A percentile compares a stretch with the other conserved stretches of the same genome.
Conservation (phyloP, 2,888 invertebrate genomes). For the Epinotia bilunana region DNA sequence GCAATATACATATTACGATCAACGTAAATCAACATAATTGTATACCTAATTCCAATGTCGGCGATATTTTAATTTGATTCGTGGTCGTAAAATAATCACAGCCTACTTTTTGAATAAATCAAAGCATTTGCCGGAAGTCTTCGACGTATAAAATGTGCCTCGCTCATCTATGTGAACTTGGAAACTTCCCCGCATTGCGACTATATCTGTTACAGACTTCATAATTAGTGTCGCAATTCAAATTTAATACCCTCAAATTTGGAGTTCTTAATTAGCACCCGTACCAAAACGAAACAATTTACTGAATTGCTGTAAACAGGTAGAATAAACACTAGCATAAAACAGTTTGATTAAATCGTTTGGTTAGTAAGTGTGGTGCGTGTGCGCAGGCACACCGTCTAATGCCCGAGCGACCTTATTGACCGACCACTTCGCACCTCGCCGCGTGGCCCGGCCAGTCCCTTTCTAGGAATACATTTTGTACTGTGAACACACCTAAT, state of each 20-base stretch:
- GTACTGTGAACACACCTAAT: slow-evolving; percentile 61
- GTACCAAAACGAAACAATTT: slow-evolving; percentile 54
- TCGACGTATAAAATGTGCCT: background rate
- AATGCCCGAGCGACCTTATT: slow-evolving; percentile 62
- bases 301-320: slow-evolving; percentile 55
- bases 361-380: slow-evolving; percentile 65
- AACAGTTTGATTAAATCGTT: slow-evolving; percentile 67
- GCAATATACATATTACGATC: slow-evolving; percentile 40
- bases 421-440: slow-evolving; percentile 78
- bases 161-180: slow-evolving; percentile 39
- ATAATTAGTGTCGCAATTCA: slow-evolving; percentile 31
- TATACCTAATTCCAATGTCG: slow-evolving; percentile 42
- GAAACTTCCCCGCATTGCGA: slow-evolving; percentile 18
- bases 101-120: slow-evolving; percentile 15
- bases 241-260: slow-evolving; percentile 37
- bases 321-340: slow-evolving; percentile 57
- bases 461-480: slow-evolving; percentile 73
- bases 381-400: slow-evolving; percentile 58
- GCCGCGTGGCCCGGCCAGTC: slow-evolving; percentile 63
- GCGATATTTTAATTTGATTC: slow-evolving; percentile 34
- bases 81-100: slow-evolving; percentile 39
- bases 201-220: background rate
- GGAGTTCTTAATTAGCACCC: slow-evolving; percentile 39
- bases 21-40: slow-evolving; percentile 42
- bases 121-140: slow-evolving; percentile 32